These are phyloP conservation scores for Labeo rohita DNA, from an alignment of 2,113 vertebrate species.

Conservation along the genomic window DNA sequence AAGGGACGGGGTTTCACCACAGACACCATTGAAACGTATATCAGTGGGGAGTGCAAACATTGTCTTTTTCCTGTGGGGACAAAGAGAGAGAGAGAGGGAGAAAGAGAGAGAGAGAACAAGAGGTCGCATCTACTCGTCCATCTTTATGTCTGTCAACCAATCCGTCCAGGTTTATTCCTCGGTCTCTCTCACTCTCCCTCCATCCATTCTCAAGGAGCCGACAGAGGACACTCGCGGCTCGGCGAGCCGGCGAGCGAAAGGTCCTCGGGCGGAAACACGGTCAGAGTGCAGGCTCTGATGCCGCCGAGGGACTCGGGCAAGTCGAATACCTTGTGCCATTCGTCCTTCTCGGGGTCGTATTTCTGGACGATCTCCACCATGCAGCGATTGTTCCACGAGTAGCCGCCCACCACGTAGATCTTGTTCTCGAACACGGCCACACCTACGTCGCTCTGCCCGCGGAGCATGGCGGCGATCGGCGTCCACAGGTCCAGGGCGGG, in stretches of 20 bases:
- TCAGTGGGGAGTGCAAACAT: slow-evolving; percentile 49
- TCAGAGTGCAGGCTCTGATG: slow-evolving; percentile 97
- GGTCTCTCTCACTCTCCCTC: slow-evolving; percentile 56
- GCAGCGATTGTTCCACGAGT: slow-evolving; percentile 99
- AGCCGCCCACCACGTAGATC: slow-evolving; percentile 98
- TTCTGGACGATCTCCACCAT: slow-evolving; percentile 99
- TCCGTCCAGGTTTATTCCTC: slow-evolving; percentile 27
- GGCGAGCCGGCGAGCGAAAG: slow-evolving; percentile 84
- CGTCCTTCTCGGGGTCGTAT: slow-evolving; percentile 97
- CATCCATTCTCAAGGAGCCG: slow-evolving; percentile 86
- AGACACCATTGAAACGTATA: slow-evolving; percentile 53
- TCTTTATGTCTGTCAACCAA: slow-evolving; percentile 25
- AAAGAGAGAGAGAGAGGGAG: slow-evolving; percentile 56
- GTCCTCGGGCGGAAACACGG: slow-evolving; percentile 95
- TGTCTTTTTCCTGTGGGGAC: slow-evolving; percentile 61
- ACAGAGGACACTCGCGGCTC: slow-evolving; percentile 93
- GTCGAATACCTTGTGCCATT: slow-evolving; percentile 99
- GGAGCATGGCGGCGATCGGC: slow-evolving; percentile 95
- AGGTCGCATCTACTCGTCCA: slow-evolving; percentile 15
- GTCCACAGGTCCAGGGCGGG: slow-evolving; percentile 97
- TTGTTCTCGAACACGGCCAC: slow-evolving; percentile 98
- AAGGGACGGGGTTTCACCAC: slow-evolving; percentile 64
- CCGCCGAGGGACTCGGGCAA: slow-evolving; percentile 98
- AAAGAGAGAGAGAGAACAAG: slow-evolving; percentile 55
- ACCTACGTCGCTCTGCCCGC: slow-evolving; percentile 97